These are phyloP conservation scores for Kuschelorhynchus macadamiae DNA, from an alignment of 2,888 invertebrate species.

Conservation along the genomic window DNA sequence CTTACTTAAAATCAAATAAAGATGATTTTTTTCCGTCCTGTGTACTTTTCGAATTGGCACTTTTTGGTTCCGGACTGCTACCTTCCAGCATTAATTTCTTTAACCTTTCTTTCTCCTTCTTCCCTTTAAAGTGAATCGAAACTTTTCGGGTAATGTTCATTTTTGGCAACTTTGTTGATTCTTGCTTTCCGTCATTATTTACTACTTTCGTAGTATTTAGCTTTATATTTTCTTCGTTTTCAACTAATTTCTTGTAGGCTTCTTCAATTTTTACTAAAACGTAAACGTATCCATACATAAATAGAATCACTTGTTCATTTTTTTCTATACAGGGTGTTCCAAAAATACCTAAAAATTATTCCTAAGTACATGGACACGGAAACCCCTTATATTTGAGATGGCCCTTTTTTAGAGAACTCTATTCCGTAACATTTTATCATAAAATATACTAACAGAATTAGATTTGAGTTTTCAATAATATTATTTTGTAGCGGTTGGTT, in stretches of 20 bases:
- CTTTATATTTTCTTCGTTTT: conserved; percentile 65
- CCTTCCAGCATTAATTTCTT: conserved; percentile 38
- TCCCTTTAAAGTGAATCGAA: conserved; percentile 69
- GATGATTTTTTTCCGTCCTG: conserved; percentile 57
- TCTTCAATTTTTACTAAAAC: conserved; percentile 18
- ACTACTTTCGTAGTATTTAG: conserved; percentile 55
- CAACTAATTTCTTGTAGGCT: conserved; percentile 55
- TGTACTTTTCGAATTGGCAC: conserved; percentile 42
- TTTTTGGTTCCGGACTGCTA: conserved; percentile 50
- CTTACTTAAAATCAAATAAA: conserved; percentile 60
- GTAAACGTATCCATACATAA: conserved; percentile 2
- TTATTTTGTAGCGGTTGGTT: no score
- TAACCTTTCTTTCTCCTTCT: conserved; percentile 61
- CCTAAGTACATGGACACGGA: no score
- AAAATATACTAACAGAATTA: no score
- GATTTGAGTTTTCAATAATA: no score
- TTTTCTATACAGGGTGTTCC: no score
- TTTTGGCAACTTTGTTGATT: conserved; percentile 60
- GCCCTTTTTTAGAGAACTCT: no score
- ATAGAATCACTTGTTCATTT: no score
- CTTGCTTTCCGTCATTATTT: conserved; percentile 48
- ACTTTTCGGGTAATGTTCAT: conserved; percentile 66
- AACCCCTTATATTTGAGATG: no score
- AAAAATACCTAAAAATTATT: no score
- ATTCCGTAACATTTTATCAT: no score